Percentiles rank a stretch among this genome's conserved stretches.
phyloP scores from a whole-genome alignment of 2,113 vertebrate species.

The Catharus minimus region DNA sequence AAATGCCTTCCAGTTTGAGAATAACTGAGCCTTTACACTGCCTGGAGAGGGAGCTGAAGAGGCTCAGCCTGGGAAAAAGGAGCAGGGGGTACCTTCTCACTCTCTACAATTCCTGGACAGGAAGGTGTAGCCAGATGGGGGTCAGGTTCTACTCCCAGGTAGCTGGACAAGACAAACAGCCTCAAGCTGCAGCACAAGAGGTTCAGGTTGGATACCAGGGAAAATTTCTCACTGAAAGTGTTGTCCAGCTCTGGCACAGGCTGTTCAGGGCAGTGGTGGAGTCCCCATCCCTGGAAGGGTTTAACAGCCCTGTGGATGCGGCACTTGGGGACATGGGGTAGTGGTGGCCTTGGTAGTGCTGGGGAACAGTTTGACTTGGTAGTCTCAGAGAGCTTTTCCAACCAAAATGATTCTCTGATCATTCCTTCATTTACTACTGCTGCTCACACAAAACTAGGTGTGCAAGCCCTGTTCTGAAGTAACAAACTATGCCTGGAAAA shows the following conservation, averaged over 20 bases:
- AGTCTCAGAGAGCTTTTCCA: neutral
- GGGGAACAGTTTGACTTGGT: neutral
- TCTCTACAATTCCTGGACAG: neutral
- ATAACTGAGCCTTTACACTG: neutral
- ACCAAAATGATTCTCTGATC: neutral
- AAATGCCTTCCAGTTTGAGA: neutral
- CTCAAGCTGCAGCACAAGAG: neutral
- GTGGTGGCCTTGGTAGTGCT: neutral
- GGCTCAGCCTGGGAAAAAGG: neutral
- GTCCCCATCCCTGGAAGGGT: neutral
- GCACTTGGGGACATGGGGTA: neutral
- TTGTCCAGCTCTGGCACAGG: neutral
- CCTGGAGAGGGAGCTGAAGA: neutral
- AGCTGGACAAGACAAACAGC: neutral
- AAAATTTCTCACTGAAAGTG: neutral
- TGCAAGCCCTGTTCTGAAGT: neutral
- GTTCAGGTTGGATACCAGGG: neutral
- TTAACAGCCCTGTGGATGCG: neutral
- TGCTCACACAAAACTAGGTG: neutral
- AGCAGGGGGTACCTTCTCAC: too few species aligned
- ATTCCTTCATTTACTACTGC: neutral
- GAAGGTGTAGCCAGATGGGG: neutral
- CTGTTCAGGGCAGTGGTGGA: neutral
- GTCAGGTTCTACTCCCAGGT: neutral
- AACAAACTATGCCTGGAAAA: neutral